These are phyloP conservation scores for Brachionus calyciflorus DNA, from an alignment of 1,140 invertebrate genomes.

Conservation along the genomic window DNA sequence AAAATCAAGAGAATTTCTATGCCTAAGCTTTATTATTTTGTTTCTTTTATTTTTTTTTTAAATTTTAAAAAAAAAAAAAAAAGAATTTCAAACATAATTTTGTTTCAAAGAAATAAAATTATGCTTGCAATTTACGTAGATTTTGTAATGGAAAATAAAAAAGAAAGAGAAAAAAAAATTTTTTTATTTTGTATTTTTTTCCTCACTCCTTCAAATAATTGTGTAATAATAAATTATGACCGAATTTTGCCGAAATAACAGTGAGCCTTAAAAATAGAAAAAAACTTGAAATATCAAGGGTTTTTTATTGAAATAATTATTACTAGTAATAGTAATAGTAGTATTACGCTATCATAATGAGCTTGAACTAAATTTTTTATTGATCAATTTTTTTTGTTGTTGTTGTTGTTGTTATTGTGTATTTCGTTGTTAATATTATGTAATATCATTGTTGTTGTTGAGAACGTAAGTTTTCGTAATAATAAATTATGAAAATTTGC, in stretches of 20 bases:
- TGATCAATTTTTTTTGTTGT: not conserved
- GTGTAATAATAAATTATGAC: conserved; percentile 41
- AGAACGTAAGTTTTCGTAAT: not conserved
- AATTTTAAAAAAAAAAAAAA: not conserved
- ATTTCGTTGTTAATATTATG: conserved; percentile 30
- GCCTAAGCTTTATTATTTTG: too few relatives aligned
- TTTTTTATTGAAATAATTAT: conserved; percentile 28
- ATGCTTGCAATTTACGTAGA: conserved; percentile 12
- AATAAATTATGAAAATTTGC: conserved; percentile 40
- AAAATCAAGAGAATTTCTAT: too few relatives aligned
- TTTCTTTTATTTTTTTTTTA: not conserved
- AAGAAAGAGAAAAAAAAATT: not conserved
- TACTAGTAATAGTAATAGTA: not conserved
- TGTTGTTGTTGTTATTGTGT: too few relatives aligned
- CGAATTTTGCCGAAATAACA: conserved; percentile 10
- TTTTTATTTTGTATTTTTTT: not conserved
- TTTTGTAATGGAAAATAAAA: not conserved
- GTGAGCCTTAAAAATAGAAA: conserved; percentile 13
- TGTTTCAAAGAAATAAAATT: conserved; percentile 41
- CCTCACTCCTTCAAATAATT: not conserved
- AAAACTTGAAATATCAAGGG: conserved; percentile 41
- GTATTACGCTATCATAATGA: conserved; percentile 30
- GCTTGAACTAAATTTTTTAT: conserved; percentile 35
- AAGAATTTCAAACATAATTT: too few relatives aligned
- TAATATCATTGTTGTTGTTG: too few relatives aligned